phyloP scores from a whole-genome alignment of 2,888 invertebrate genomes.

The Bruchidius siliquastri region DNA sequence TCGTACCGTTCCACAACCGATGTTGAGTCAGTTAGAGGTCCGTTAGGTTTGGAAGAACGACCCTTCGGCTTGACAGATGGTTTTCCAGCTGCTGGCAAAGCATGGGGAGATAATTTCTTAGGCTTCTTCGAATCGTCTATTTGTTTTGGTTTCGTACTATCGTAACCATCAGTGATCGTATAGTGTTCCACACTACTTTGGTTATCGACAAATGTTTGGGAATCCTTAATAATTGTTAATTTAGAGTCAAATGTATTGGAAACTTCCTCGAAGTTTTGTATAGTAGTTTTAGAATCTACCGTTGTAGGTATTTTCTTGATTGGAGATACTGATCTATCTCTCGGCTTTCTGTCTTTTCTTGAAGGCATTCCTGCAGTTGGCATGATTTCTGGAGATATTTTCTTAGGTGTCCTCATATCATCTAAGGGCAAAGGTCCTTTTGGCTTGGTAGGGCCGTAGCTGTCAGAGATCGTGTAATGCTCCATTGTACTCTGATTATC shows the following conservation, averaged over 20 bases:
- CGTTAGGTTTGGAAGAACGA: constrained; percentile 2
- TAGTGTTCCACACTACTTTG: constrained; percentile 32
- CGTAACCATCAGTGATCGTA: constrained; percentile 11
- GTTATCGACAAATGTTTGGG: constrained; percentile 7
- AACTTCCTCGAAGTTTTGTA: background rate
- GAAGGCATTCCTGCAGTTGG: constrained; percentile 21
- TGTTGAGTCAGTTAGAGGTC: constrained; percentile 23
- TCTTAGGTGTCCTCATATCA: constrained; percentile 7
- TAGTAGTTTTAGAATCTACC: background rate
- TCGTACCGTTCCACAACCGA: constrained; percentile 30
- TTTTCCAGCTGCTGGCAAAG: constrained; percentile 15
- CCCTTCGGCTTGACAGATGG: constrained; percentile 6
- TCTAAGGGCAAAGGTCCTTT: constrained; percentile 4
- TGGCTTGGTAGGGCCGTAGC: background rate
- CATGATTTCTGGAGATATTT: constrained; percentile 12
- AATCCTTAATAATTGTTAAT: constrained; percentile 1
- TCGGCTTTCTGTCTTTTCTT: constrained; percentile 6
- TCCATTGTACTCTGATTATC: constrained; percentile 27
- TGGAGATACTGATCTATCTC: constrained; percentile 1
- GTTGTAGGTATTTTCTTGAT: background rate
- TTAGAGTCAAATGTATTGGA: constrained; percentile 2
- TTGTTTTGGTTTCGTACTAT: background rate
- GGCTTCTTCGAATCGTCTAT: constrained; percentile 2
- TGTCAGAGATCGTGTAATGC: constrained; percentile 20
- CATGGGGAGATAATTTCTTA: constrained; percentile 11